Base-by-base conservation (phyloP, 2,113 vertebrate genomes). In the Platanista minor region DNA sequence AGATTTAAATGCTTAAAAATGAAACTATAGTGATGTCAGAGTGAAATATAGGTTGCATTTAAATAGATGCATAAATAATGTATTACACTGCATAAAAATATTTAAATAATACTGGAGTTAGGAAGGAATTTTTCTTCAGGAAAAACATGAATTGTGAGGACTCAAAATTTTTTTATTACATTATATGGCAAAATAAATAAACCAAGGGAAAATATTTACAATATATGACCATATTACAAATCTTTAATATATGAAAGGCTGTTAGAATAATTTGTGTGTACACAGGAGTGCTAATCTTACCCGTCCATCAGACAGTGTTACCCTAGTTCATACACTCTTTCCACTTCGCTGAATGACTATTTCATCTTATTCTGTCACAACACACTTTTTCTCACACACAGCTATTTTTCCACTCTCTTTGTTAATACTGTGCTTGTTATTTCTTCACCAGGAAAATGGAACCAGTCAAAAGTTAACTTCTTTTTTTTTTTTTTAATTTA, bases 1-100 rank as follows among this genome's bases (percentile, higher is more conserved):
- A 95, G 33, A 52, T 90, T 91, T 82, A 82, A 90, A 80, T 94
- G 77, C 66, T 94, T 71, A 78, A 87, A 88, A 90, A 72, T 93
- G 61, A 77, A 93, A 78, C 11, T 62, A 46, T 89, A 39, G 71
- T 25, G 39, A 1, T 43, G 31, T 91, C 21, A 59, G 33, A 39
- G 52, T 29, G 69, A 93, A 85, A 67, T 91, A 41, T 10, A 89
- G 43, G 23, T 80, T 81, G 1, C 21, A 66, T 91, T 94, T 83
- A 88, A 91, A 91, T 88, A 94, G 93, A 72, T 82, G 66, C 2
- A 62, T 78, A 83, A 43, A 43, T 95, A 84, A 78, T 90, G 11
- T 12, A 74, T 86, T 91, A 57, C 11, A 23, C 9, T 80, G 13
- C 27, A 89, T 82, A 82, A 62, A 46, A 92, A 81, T 81, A 43